Evolutionary conservation across 2,888 invertebrate species (phyloP).

Genomic region (Spisula solida): DNA sequence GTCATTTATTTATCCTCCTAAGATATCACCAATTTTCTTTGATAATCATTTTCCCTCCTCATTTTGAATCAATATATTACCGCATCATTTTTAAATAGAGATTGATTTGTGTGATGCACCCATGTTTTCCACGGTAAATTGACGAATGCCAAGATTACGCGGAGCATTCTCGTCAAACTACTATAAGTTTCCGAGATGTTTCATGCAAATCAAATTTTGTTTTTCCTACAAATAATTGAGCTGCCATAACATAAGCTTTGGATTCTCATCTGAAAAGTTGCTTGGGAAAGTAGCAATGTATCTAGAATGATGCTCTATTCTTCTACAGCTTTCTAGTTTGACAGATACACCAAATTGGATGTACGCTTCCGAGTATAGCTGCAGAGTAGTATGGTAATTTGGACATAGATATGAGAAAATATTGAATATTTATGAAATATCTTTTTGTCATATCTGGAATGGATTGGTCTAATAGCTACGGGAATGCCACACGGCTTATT

Average conservation of each 20-base stretch:
- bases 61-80: neutral
- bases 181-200: conserved; percentile 33
- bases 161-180: conserved; percentile 18
- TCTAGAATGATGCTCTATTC: conserved; percentile 25
- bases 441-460: conserved; percentile 49
- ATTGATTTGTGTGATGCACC: conserved; percentile 34
- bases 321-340: neutral
- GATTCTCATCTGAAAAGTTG: conserved; percentile 25
- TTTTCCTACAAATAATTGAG: conserved; percentile 46
- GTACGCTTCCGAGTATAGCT: neutral
- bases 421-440: conserved; percentile 65
- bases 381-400: conserved; percentile 50
- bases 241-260: conserved; percentile 43
- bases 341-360: conserved; percentile 30
- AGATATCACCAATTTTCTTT: conserved; percentile 6
- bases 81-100: neutral
- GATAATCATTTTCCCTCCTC: neutral
- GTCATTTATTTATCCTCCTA: neutral
- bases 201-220: conserved; percentile 39
- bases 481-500: conserved; percentile 23
- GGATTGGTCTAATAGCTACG: conserved; percentile 33
- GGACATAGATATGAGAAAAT: conserved; percentile 44
- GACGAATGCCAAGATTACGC: neutral
- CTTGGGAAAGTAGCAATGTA: neutral
- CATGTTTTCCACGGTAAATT: neutral